Evolutionary conservation across 2,888 invertebrate species (phyloP), one percentile per base, ranked within the genome.

Genomic region (Aphodius sticticus): DNA sequence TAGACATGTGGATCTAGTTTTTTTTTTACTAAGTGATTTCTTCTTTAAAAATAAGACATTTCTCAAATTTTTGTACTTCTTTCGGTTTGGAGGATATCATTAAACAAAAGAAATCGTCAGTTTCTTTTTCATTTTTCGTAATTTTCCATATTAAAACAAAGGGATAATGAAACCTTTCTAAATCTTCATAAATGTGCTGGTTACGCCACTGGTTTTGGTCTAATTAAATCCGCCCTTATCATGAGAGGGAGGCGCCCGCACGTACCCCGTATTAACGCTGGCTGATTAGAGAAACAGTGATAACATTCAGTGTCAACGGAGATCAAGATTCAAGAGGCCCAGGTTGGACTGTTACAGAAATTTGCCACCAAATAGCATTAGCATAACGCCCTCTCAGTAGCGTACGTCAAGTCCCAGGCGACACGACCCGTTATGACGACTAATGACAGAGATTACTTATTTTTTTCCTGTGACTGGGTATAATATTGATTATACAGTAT

Each of bases 171-270:
- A 26, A 26, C 12, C 53, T 7, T 53, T 53, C 12, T 53, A 9
- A 7, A 53, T 53, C 7, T 53, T 9, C 53, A 9, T 2, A 53
- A 53, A 53, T 53, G 7, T 53, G 53, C 6, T 2, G 12, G 53
- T 7, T 53, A 53, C 53, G 53, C 53, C 74, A 26, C 74, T 74
- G 36, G 16, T 12, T 26, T 37, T 36, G 36, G 36, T 74, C 37
- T 74, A 74, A 74, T 74, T 74, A 74, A 74, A 74, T 74, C 36
- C 74, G 37, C 74, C 53, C 74, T 74, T 74, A 74, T 74, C 26
- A 74, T 35, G 74, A 74, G 74, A 35, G n/a, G 74, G 74, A 3
- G 53, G 74, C 35, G 36, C 74, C 74, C 74, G 74, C 74, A 74
- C 37, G 74, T 74, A 74, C 37, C 74, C 74, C 35, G 74, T 36